phyloP scores from a whole-genome alignment of 2,113 vertebrate species.

The Megaleporinus macrocephalus region DNA sequence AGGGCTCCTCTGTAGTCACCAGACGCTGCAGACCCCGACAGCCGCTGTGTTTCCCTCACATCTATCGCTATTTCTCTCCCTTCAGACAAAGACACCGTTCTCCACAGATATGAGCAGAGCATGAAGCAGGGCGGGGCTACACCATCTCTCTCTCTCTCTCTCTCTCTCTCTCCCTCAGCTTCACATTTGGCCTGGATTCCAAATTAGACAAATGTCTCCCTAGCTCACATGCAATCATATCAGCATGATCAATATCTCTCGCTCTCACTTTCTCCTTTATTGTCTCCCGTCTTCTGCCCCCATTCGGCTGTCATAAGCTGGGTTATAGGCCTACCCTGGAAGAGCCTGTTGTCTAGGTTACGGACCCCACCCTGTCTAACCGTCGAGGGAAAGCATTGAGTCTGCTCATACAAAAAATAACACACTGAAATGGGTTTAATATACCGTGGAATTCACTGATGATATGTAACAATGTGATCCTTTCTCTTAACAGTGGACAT shows the following conservation, averaged over 20 bases:
- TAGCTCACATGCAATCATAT: constrained; percentile 20
- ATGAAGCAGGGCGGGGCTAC: neutral
- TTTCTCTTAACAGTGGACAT: neutral
- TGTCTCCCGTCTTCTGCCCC: constrained; percentile 38
- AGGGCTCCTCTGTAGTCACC: neutral
- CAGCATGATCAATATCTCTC: constrained; percentile 38
- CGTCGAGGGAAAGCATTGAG: neutral
- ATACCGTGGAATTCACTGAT: neutral
- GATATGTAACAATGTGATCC: neutral
- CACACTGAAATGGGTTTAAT: neutral
- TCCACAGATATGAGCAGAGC: constrained; percentile 16
- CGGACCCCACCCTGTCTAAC: constrained; percentile 50
- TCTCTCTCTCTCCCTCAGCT: neutral
- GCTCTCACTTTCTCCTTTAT: constrained; percentile 1
- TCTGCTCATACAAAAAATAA: neutral
- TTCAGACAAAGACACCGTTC: constrained; percentile 31
- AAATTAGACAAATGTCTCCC: constrained; percentile 14
- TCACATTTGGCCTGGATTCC: constrained; percentile 21
- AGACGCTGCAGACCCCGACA: neutral
- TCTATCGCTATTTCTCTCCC: constrained; percentile 1
- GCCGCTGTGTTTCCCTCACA: constrained; percentile 15
- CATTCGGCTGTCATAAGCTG: constrained; percentile 4
- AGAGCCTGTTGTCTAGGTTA: constrained; percentile 51
- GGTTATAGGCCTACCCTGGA: constrained; percentile 34
- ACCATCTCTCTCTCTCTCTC: constrained; percentile 3